phyloP scores from a whole-genome alignment of 2,113 vertebrate genomes.

The Propithecus coquereli region DNA sequence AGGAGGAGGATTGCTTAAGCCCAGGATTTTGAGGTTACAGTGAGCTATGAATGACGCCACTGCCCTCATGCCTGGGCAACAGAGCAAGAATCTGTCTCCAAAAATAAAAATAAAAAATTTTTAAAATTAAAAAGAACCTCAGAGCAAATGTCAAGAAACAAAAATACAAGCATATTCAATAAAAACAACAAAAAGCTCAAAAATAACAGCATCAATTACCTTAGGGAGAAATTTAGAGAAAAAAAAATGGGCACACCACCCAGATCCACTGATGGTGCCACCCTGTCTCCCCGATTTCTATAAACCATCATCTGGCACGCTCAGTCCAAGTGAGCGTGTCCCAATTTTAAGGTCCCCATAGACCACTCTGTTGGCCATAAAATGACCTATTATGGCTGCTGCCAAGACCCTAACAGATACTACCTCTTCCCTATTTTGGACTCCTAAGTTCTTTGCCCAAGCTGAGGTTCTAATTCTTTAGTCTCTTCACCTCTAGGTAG shows the following conservation, averaged over 20 bases:
- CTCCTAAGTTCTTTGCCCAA: neutral
- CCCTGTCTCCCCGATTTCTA: neutral
- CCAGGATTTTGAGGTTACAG: no score
- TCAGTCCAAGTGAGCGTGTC: neutral
- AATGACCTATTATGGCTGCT: neutral
- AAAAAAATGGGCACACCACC: neutral
- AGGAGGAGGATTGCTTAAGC: no score
- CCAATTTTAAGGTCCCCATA: neutral
- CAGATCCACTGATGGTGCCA: neutral
- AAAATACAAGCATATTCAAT: neutral
- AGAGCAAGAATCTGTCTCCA: no score
- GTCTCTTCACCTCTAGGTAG: neutral
- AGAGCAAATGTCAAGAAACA: conserved; percentile 1
- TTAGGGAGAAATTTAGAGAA: neutral
- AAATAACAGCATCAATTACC: neutral
- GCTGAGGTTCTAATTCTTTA: neutral
- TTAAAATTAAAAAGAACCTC: neutral
- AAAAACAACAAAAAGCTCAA: neutral
- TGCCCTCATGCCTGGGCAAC: no score
- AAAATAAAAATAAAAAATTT: no score
- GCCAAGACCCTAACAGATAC: neutral
- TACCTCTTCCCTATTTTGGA: neutral
- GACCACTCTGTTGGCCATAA: neutral
- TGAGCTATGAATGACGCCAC: no score
- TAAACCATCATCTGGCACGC: neutral